phyloP scores from a whole-genome alignment of 2,797 vertebrate genomes.

The Eulemur rubriventer region DNA sequence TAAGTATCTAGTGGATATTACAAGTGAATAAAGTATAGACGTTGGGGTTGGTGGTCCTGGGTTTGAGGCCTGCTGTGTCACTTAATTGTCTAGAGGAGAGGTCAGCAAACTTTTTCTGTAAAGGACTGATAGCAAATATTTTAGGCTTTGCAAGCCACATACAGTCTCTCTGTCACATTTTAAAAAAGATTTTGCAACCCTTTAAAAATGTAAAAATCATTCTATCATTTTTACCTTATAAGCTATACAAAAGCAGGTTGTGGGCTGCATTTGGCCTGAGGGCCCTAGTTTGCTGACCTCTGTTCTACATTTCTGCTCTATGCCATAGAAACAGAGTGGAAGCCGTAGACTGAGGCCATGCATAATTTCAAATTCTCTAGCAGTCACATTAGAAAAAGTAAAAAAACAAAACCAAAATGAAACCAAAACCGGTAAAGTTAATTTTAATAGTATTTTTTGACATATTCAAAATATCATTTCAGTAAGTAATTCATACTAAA shows the following conservation, averaged over 20 bases:
- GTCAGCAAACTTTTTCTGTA: not conserved
- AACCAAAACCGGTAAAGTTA: not conserved
- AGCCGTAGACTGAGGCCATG: not conserved
- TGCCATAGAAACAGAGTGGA: not conserved
- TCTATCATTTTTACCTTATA: conserved; percentile 14
- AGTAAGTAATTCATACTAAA: not conserved
- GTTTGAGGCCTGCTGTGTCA: not conserved
- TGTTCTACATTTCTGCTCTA: not conserved
- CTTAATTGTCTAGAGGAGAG: not conserved
- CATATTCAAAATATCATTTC: not conserved
- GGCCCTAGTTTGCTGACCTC: not conserved
- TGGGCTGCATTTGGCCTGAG: not conserved
- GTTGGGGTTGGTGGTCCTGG: not conserved
- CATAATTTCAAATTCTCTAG: not conserved
- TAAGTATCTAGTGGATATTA: not conserved
- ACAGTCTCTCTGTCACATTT: not conserved
- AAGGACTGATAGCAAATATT: not conserved
- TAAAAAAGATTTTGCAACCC: not conserved
- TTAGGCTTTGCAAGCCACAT: not conserved
- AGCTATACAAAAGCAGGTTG: not conserved
- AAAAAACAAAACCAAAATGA: not conserved
- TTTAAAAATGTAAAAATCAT: conserved; percentile 13
- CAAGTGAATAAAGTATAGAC: not conserved
- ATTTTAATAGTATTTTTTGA: conserved; percentile 6
- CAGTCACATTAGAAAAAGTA: not conserved